Evolutionary conservation across 2,797 vertebrate genomes (phyloP).

Genomic region (Chaetophractus vellerosus): DNA sequence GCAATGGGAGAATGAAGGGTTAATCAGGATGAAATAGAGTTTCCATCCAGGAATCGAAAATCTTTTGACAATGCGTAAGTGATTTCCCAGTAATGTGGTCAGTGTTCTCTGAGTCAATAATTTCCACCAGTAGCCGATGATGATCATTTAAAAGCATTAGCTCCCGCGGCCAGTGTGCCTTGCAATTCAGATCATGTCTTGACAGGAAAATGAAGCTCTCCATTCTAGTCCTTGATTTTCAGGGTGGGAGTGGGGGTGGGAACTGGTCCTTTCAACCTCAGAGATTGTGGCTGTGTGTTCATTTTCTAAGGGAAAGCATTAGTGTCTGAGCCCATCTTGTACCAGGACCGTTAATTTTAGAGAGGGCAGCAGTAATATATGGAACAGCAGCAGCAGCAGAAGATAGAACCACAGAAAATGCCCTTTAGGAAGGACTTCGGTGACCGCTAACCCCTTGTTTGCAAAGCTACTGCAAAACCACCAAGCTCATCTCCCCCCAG

Average conservation of each 20-base stretch:
- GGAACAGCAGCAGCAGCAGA: neutral
- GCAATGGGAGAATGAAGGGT: neutral
- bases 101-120: constrained; percentile 74
- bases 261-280: constrained; percentile 6
- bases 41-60: constrained; percentile 31
- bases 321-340: neutral
- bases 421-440: neutral
- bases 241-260: neutral
- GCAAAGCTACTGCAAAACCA: neutral
- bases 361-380: neutral
- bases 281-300: neutral
- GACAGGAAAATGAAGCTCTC: constrained; percentile 56
- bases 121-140: constrained; percentile 73
- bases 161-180: constrained; percentile 7
- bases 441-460: neutral
- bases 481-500: neutral
- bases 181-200: constrained; percentile 12
- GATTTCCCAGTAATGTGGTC: constrained; percentile 73
- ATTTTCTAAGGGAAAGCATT: constrained; percentile 27
- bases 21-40: constrained; percentile 26
- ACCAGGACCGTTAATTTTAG: neutral
- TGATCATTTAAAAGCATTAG: constrained; percentile 81
- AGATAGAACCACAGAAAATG: neutral
- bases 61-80: constrained; percentile 71
- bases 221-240: constrained; percentile 47